Base-by-base conservation (phyloP, 2,888 invertebrate genomes). In the Catocala fraxini region DNA sequence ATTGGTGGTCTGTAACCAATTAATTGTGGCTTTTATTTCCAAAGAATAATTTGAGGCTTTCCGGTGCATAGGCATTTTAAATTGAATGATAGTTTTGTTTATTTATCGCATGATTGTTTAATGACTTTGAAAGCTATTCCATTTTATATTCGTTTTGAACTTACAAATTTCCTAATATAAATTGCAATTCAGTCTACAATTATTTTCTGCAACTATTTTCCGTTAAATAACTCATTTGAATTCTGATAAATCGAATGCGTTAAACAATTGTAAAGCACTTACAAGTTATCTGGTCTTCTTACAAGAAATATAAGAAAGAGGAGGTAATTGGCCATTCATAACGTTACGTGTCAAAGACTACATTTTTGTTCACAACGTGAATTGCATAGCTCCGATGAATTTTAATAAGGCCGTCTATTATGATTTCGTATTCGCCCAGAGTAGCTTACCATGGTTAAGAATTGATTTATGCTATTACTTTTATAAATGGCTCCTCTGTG, bases 1-100 rank as follows among this genome's bases (percentile, higher is more conserved):
- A 90, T 92, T 89, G 89, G 91, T 89, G 91, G 91, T 87, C 87
- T 83, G 88, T 86, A 86, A 90, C 90, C 90, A 91, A 92, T 93
- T 92, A 90, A 91, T 87, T 89, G 91, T 84, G 90, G 91, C 76
- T 90, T 89, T 85, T 83, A 85, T 86, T 87, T 85, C 75, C 70
- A 63, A 81, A 82, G 82, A 80, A 75, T 64, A 71, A 69, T 55
- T 51, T 66, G 54, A 48, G 53, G 59, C 54, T 57, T 70, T 72
- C 68, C 34, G 41, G 35, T 45, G n/a, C 49, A 15, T 45, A 47
- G 10, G 9, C n/a, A 35, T 49, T 42, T 56, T 51, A 13, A 35
- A 25, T 35, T 46, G 15, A 4, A 51, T 51, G 51, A 25, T 47
- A 7, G 25, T 48, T 48, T n/a, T 33, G 48, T 34, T 48, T 48